Base-by-base conservation (phyloP, 2,113 vertebrate genomes). In the Peromyscus polionotus region DNA sequence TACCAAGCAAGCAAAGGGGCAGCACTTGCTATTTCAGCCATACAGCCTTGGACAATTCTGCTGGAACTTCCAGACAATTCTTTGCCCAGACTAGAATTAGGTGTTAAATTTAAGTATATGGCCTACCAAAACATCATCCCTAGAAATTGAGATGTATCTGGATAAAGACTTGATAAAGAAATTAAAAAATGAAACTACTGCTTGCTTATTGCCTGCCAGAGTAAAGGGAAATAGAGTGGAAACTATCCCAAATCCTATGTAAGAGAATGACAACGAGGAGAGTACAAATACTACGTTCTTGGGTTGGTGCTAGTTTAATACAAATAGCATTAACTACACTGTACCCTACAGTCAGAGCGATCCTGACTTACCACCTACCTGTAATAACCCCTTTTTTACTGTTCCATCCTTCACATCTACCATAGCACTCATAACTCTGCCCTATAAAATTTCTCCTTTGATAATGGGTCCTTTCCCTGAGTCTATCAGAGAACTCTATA, bases 91-190 rank as follows among this genome's bases (percentile, higher is more conserved):
- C 7, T 22, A 73, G 51, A 83, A 86, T 88, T 86, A 1, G 3
- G 20, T 83, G 61, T 92, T 54, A 95, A 90, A 81, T 91, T 96
- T 96, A 76, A 45, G 42, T 91, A 95, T 59, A 85, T 10, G 90
- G 33, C 26, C 65, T 51, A 36, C 94, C 88, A 95, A 94, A 54
- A 90, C 33, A 92, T 93, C 36, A 85, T 70, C 81, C 16, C 57
- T 89, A 7, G n/a, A 96, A 89, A 73, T 39, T 5, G 93, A 93
- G 87, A 96, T 11, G 1, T 57, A 59, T 67, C 31, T 65, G 3
- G 61, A 83, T 90, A 33, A 91, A n/a, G 22, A 75, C 36, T 31
- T 75, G 36, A 68, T 79, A 85, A 90, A 42, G 92, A 91, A 93
- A 65, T 96, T 76, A 51, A 93, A 39, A 75, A 36, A 65, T 39